Evolutionary conservation across 2,888 invertebrate genomes (phyloP).

Genomic region (Caradrina kadenii): DNA sequence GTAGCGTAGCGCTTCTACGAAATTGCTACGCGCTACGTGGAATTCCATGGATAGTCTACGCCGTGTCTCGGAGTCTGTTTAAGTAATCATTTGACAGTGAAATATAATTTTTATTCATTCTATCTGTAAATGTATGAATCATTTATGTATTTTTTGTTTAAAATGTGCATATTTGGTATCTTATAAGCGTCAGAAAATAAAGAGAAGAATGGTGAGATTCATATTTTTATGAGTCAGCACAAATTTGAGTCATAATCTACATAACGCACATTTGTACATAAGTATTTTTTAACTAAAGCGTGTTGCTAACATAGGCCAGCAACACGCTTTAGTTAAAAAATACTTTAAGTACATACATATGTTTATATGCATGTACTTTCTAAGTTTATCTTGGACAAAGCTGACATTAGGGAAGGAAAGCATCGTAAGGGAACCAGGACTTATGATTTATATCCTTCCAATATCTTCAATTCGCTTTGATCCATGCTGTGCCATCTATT

Average conservation of each 20-base stretch:
- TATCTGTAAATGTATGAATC: not conserved
- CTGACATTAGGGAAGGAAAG: no score
- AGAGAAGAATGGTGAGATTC: not conserved
- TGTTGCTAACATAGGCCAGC: no score
- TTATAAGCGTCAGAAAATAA: not conserved
- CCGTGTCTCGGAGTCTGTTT: constrained; percentile 3
- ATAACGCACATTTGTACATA: no score
- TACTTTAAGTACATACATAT: no score
- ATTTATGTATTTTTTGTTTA: constrained; percentile 2
- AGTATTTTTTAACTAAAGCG: no score
- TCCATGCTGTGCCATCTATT: no score
- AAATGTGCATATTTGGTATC: constrained; percentile 2
- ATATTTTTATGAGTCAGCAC: not conserved
- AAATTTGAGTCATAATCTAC: not conserved
- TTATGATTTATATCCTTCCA: no score
- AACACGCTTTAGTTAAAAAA: no score
- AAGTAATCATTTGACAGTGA: not conserved
- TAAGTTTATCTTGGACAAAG: no score
- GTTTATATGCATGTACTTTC: no score
- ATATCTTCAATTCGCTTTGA: no score
- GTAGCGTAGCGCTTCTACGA: constrained; percentile 44
- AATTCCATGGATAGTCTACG: constrained; percentile 20
- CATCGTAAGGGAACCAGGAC: no score
- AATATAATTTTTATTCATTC: constrained; percentile 1
- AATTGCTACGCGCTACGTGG: constrained; percentile 46